phyloP scores from a whole-genome alignment of 1,140 invertebrate genomes.

The Drosophila littoralis region DNA sequence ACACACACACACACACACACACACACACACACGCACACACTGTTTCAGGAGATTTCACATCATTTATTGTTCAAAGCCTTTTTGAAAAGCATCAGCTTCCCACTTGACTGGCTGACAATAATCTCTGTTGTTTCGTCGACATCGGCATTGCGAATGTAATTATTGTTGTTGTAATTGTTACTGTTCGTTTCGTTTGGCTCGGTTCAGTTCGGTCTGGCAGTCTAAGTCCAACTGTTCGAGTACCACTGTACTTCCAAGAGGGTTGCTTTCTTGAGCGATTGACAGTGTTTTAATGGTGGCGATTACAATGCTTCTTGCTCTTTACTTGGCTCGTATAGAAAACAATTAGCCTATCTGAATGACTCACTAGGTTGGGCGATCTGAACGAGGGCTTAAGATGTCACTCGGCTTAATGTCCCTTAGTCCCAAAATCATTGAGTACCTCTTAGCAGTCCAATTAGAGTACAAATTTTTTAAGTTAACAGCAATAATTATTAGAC shows the following conservation, averaged over 20 bases:
- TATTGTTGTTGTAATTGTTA: conserved; percentile 34
- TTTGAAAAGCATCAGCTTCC: conserved; percentile 48
- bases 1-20: conserved; percentile 17
- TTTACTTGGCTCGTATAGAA: conserved; percentile 42
- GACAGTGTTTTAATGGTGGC: conserved; percentile 63
- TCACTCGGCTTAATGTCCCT: conserved; percentile 14
- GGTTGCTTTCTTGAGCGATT: conserved; percentile 50
- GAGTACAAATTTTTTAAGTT: conserved; percentile 4
- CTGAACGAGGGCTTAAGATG: conserved; percentile 21
- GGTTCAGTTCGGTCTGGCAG: background rate
- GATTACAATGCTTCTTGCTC: conserved; percentile 57
- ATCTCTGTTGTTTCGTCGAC: conserved; percentile 62
- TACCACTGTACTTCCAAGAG: conserved; percentile 18
- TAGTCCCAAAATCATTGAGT: conserved; percentile 1
- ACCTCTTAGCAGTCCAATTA: conserved; percentile 14
- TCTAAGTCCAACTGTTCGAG: conserved; percentile 5
- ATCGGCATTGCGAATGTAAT: conserved; percentile 51
- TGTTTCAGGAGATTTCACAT: conserved; percentile 65
- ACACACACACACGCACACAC: conserved; percentile 21
- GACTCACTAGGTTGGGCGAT: conserved; percentile 10
- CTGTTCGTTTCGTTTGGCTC: background rate
- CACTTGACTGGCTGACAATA: conserved; percentile 60
- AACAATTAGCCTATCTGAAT: conserved; percentile 53
- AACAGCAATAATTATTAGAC: background rate
- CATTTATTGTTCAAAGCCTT: conserved; percentile 67